Evolutionary conservation across 30 jellyfish, hydroid and myxozoan species (phyloP).

Genomic region (Mastigias papua): DNA sequence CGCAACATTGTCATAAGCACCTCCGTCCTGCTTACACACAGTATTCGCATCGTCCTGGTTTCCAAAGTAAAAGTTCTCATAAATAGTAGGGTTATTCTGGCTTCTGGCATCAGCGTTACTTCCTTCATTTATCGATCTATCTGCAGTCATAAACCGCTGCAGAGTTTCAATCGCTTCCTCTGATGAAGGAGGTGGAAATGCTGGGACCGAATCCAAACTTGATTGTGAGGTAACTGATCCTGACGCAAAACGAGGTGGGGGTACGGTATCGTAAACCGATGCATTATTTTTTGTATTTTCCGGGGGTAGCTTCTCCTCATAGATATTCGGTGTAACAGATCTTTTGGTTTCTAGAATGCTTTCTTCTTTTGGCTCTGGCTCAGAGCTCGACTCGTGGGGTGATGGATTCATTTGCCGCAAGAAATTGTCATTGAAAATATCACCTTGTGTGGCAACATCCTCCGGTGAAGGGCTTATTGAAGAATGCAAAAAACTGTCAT

Average conservation of each 20-base stretch:
- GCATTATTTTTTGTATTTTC: background rate
- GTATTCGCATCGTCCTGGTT: background rate
- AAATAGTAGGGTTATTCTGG: background rate
- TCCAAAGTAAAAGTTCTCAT: background rate
- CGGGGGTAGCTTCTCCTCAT: constrained; percentile 20
- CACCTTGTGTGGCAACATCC: constrained; percentile 45
- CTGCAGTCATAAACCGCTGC: background rate
- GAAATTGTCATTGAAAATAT: constrained; percentile 50
- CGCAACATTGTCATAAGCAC: constrained; percentile 43
- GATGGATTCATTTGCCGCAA: constrained; percentile 46
- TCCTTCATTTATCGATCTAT: background rate
- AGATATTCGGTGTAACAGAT: constrained; percentile 22
- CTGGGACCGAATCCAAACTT: constrained; percentile 53
- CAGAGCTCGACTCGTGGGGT: background rate
- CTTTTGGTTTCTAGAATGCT: constrained; percentile 1
- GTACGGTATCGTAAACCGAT: constrained; percentile 74
- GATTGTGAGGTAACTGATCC: constrained; percentile 47
- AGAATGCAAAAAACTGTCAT: background rate
- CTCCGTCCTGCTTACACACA: background rate
- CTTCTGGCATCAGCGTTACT: background rate
- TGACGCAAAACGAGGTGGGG: constrained; percentile 80
- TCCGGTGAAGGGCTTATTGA: constrained; percentile 55
- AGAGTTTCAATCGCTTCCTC: constrained; percentile 62
- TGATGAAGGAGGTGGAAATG: constrained; percentile 86
- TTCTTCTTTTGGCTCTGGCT: background rate